These are phyloP conservation scores for Porphyrio hochstetteri DNA, from an alignment of 2,113 vertebrate species.

Conservation along the genomic window DNA sequence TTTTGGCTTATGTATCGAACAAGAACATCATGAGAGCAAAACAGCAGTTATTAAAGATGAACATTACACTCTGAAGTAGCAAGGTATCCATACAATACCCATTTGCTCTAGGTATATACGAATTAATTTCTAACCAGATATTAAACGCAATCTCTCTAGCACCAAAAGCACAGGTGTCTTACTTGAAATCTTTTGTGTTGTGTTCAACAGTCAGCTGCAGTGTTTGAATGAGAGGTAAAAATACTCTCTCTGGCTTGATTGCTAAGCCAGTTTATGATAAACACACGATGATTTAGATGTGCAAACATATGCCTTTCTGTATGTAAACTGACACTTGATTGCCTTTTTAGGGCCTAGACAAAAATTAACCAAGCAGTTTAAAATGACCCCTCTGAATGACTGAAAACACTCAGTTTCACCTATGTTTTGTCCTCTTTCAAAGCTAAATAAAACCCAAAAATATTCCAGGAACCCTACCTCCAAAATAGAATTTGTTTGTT, in stretches of 20 bases:
- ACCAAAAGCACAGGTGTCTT: background rate
- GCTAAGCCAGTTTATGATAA: background rate
- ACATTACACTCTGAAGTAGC: background rate
- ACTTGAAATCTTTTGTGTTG: background rate
- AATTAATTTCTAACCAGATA: background rate
- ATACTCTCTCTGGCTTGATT: background rate
- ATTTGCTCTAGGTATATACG: background rate
- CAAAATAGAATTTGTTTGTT: background rate
- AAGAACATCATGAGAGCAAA: background rate
- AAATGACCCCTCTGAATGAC: background rate
- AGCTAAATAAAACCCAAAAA: background rate
- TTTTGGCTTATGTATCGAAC: background rate
- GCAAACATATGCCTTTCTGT: background rate
- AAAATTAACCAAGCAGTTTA: conserved; percentile 41
- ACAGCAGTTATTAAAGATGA: background rate
- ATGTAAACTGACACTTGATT: background rate
- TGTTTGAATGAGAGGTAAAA: background rate
- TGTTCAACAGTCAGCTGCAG: background rate
- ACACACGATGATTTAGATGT: background rate
- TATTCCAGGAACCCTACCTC: background rate
- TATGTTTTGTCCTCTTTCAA: background rate
- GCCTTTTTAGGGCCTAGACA: background rate
- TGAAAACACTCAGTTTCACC: background rate
- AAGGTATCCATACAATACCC: background rate
- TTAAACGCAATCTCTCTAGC: background rate